phyloP scores from a whole-genome alignment of 2,113 vertebrate genomes.

The Pristiophorus japonicus region DNA sequence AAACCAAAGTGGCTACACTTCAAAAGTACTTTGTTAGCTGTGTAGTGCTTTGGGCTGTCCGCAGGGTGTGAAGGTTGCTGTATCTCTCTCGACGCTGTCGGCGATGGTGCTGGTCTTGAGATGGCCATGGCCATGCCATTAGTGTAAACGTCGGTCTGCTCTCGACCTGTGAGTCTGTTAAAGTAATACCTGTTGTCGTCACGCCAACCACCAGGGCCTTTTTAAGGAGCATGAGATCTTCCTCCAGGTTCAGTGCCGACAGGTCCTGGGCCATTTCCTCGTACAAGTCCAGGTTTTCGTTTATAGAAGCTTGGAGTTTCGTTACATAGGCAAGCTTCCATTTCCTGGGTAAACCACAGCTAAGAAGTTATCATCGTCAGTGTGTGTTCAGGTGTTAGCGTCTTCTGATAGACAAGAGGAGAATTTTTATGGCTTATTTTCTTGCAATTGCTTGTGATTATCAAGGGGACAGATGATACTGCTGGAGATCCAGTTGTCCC shows the following conservation, averaged over 20 bases:
- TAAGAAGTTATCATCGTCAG: background rate
- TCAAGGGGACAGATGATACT: background rate
- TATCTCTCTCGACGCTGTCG: no score
- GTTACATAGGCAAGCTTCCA: background rate
- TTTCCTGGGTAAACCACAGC: background rate
- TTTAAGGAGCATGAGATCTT: background rate
- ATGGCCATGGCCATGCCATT: background rate
- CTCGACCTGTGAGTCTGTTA: background rate
- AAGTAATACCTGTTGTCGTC: conserved; percentile 27
- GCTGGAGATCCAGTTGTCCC: no score
- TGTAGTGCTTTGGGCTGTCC: no score
- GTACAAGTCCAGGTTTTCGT: background rate
- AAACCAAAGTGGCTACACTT: no score
- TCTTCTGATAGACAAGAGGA: background rate
- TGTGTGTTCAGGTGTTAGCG: background rate
- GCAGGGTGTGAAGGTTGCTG: no score
- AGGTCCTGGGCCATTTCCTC: background rate
- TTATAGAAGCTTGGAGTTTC: background rate
- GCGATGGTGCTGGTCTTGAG: no score
- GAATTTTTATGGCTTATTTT: no score
- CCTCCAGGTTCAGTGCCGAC: background rate
- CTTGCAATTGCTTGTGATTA: background rate
- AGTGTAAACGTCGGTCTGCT: background rate
- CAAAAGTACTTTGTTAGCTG: no score
- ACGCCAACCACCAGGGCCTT: background rate